These are phyloP conservation scores for Nymphalis io DNA, from an alignment of 1,140 invertebrate genomes.

Conservation along the genomic window DNA sequence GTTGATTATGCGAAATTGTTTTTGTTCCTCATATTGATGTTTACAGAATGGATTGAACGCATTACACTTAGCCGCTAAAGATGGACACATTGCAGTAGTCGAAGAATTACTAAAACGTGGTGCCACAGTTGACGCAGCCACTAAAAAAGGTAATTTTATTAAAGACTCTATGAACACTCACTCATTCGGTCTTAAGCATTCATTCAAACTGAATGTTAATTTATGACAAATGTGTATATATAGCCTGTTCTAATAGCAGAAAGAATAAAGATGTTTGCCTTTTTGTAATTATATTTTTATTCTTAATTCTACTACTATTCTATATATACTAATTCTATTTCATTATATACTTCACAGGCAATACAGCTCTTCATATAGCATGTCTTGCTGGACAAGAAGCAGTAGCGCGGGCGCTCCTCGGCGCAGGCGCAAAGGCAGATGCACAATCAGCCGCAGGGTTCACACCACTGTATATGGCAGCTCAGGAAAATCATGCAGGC, in stretches of 20 bases:
- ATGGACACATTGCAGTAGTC: conserved; percentile 97
- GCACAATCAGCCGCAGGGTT: conserved; percentile 98
- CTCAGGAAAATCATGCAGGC: conserved; percentile 98
- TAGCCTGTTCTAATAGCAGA: neutral
- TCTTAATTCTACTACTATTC: too few relatives aligned
- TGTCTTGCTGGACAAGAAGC: conserved; percentile 96
- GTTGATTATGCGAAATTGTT: neutral
- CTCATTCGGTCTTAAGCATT: too few relatives aligned
- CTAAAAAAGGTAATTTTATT: conserved; percentile 93
- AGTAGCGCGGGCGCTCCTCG: conserved; percentile 93
- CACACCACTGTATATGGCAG: conserved; percentile 99
- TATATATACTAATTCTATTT: too few relatives aligned
- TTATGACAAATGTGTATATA: conserved; percentile 2
- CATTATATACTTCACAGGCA: conserved; percentile 82
- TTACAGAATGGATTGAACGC: conserved; percentile 98
- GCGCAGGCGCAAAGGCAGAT: conserved; percentile 97
- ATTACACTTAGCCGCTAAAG: conserved; percentile 98
- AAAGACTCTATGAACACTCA: neutral
- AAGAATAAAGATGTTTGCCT: too few relatives aligned
- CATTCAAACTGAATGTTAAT: too few relatives aligned
- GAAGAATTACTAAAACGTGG: conserved; percentile 94
- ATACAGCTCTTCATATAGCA: conserved; percentile 99
- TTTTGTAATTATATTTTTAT: neutral
- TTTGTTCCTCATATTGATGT: conserved; percentile 27
- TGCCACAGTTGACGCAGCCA: conserved; percentile 96